phyloP scores from a whole-genome alignment of 2,113 vertebrate species.

The Poecile atricapillus region DNA sequence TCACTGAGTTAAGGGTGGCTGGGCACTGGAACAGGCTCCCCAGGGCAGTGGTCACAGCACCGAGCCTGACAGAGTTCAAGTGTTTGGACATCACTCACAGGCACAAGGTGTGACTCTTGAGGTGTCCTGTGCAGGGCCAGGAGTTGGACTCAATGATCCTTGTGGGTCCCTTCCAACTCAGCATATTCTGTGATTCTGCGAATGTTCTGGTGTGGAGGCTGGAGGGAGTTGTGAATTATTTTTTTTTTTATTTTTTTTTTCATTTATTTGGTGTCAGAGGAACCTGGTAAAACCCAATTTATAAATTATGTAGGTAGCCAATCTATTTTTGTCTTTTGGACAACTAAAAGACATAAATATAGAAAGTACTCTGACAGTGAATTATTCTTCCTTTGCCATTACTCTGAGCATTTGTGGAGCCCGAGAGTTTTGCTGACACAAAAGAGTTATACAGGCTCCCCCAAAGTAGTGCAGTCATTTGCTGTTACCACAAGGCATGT shows the following conservation, averaged over 20 bases:
- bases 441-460: background rate
- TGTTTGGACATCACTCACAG: background rate
- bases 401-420: background rate
- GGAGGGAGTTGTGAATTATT: background rate
- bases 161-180: background rate
- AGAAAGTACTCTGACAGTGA: background rate
- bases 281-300: background rate
- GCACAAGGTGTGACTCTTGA: background rate
- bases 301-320: slow-evolving; percentile 11
- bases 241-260: background rate
- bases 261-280: slow-evolving; percentile 7
- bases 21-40: background rate
- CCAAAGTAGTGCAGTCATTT: background rate
- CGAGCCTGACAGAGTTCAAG: accelerated
- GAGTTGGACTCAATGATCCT: background rate
- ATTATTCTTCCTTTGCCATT: background rate
- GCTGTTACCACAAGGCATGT: background rate
- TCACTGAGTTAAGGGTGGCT: background rate
- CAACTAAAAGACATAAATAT: slow-evolving; percentile 40
- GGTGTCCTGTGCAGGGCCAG: background rate
- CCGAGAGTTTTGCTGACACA: background rate
- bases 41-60: background rate
- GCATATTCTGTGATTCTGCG: background rate
- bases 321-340: slow-evolving; percentile 39
- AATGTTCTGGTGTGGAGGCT: background rate